Evolutionary conservation across 1,140 invertebrate species (phyloP), one percentile per base, ranked within the genome.

Genomic region (Nautilus pompilius): DNA sequence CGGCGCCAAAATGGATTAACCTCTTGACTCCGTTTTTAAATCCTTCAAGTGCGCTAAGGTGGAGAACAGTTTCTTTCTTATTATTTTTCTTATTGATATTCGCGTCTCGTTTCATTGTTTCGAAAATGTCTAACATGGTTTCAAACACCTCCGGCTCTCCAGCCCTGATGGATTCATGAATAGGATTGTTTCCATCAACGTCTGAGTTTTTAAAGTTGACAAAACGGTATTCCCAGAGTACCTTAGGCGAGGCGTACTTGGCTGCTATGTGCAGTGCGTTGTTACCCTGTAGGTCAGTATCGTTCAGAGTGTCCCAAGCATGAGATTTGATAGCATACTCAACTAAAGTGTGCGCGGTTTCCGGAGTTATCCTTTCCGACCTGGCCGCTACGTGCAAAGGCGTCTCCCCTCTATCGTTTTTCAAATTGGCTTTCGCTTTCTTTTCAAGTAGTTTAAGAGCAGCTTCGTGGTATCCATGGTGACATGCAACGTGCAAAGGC

Each of bases 401-500:
- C 6, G 70, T 79, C 61, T 77, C 70, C 3, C 77, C 75, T 15
- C 63, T 63, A 17, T 60, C 58, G 58, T 80, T 80, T 51, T 72
- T 67, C 4, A 76, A 65, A 57, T 75, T 70, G 22, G 73, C 68
- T 49, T 67, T 75, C 8, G 72, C 72, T 56, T 78, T 77, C 32
- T 32, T 54, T 3, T 75, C 49, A 10, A 81, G 67, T 5, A 83
- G 66, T 22, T 63, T 34, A 46, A 68, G 36, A 46, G 79, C 73
- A 15, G 73, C 71, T 17, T 71, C 66, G 13, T 64, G 51, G 22
- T 80, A 70, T 2, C 79, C 79, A 36, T 74, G 75, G 20, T 68
- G 70, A 45, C 75, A 77, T 17, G 83, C 81, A 59, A 78, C 77
- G 55, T 84, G 83, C 13, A 84, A 62, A 29, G 81, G 70, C 0